Percentiles rank a stretch among this genome's conserved stretches.
These are phyloP conservation scores for Bujurquina vittata DNA, from an alignment of 2,113 vertebrate genomes.

Conservation along the genomic window DNA sequence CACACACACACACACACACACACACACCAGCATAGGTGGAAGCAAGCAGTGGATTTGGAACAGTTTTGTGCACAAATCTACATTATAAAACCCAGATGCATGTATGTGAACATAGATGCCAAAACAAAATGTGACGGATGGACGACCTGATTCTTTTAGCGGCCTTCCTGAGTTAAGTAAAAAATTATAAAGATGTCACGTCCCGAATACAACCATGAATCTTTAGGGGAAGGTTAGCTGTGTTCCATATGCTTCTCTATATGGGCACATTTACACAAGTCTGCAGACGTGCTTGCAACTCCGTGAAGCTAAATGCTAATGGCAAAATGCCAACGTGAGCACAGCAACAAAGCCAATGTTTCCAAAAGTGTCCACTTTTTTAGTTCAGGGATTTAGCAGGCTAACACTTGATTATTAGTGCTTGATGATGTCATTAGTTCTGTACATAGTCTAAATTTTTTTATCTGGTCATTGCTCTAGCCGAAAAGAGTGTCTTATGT, in stretches of 20 bases:
- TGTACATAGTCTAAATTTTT: not conserved
- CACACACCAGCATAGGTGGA: slow-evolving; percentile 53
- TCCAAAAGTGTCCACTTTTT: no score
- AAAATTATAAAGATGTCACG: slow-evolving; percentile 30
- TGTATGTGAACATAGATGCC: slow-evolving; percentile 8
- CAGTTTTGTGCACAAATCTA: slow-evolving; percentile 18
- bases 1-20: slow-evolving; percentile 39
- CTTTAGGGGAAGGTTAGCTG: not conserved
- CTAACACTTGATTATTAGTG: not conserved
- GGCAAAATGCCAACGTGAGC: not conserved
- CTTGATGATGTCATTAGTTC: not conserved
- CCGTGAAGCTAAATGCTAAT: not conserved
- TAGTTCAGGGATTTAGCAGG: not conserved
- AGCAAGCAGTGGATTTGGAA: slow-evolving; percentile 21
- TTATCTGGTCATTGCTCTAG: not conserved
- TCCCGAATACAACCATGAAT: slow-evolving; percentile 7
- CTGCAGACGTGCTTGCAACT: not conserved
- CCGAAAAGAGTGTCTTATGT: not conserved
- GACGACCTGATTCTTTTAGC: slow-evolving; percentile 7
- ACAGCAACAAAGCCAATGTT: not conserved
- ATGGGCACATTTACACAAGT: not conserved
- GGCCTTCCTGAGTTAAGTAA: not conserved
- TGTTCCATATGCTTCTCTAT: not conserved
- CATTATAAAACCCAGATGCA: slow-evolving; percentile 22
- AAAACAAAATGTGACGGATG: not conserved